Percentiles rank a stretch among this genome's conserved stretches.
These are phyloP conservation scores for Emydura subglobosa DNA, from an alignment of 2,113 vertebrate genomes.

Conservation along the genomic window DNA sequence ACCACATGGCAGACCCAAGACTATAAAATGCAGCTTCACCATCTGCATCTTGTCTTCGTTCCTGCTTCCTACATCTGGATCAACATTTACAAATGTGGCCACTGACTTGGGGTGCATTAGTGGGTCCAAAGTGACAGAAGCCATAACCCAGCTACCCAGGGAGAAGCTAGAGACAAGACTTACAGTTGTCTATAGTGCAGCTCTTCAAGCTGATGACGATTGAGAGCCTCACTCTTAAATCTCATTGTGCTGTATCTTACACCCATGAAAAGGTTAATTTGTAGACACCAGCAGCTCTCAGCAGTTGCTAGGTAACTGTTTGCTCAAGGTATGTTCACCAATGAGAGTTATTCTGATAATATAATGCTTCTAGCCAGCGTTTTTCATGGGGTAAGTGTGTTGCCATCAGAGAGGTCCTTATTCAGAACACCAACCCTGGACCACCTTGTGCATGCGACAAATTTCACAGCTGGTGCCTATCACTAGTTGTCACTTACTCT, in stretches of 20 bases:
- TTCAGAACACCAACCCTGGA: not conserved
- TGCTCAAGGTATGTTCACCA: constrained; percentile 39
- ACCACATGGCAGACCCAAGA: no score
- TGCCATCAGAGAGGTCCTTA: constrained; percentile 8
- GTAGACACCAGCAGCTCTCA: not conserved
- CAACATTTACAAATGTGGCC: rapidly evolving
- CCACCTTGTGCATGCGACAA: not conserved
- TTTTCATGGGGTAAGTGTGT: constrained; percentile 23
- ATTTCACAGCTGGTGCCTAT: constrained; percentile 15
- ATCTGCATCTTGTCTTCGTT: no score
- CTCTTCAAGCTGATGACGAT: not conserved
- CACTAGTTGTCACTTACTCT: not conserved
- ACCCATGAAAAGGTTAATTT: not conserved
- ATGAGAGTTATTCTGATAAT: constrained; percentile 52
- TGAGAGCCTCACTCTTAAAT: not conserved
- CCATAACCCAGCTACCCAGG: not conserved
- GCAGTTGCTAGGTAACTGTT: constrained; percentile 64
- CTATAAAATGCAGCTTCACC: no score
- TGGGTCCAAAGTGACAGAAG: not conserved
- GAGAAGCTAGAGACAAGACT: not conserved
- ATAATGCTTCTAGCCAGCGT: constrained; percentile 43
- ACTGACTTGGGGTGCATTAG: not conserved
- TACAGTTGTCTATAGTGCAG: not conserved
- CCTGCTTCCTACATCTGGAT: no score
- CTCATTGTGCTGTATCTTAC: not conserved